Evolutionary conservation across 2,113 vertebrate genomes (phyloP), one percentile per base, ranked within the genome.

Genomic region (Rhizomys pruinosus): DNA sequence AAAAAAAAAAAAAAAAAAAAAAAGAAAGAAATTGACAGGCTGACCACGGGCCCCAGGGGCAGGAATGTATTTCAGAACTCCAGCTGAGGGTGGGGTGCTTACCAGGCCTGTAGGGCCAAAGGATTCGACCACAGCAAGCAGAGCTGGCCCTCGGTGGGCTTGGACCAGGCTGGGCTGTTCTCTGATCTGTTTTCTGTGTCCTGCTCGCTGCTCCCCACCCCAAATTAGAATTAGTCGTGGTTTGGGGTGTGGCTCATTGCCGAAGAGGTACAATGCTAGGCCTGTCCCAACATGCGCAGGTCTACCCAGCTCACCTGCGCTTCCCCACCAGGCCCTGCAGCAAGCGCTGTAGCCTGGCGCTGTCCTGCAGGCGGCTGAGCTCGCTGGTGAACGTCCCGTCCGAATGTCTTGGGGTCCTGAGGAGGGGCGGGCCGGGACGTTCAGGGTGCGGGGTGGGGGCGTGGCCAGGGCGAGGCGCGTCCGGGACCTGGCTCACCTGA

Each of bases 381-480:
- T 98, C 97, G 0, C 98, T 98, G 82, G 98, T 98, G 57, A 98
- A 97, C 2, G 96, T 94, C 4, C 98, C 98, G 4, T 98, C 98
- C 0, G 98, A 97, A 94, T 98, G 98, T 23, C 98, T 92, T 71
- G 93, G 95, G 66, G 95, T 88, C 97, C 98, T 98, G 96, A 0
- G 2, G 7, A 19, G 3, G 32, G 84, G n/a, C 52, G 19, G 19
- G 71, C 23, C 87, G 0, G 59, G 23, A 17, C 25, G 59, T 55
- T 61, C 84, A 2, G 68, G 15, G 17, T 0, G 9, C 0, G 2
- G 7, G 3, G 2, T 5, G 63, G 69, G 17, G 84, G 37, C 13
- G 94, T 74, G 5, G 95, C 17, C 27, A 80, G n/a, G 17, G 85
- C 57, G 81, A 72, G 9, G 77, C 19, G 4, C 73, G 66, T 25